These are phyloP conservation scores for Rhinichthys osculus DNA, from an alignment of 2,797 vertebrate genomes.

Conservation along the genomic window DNA sequence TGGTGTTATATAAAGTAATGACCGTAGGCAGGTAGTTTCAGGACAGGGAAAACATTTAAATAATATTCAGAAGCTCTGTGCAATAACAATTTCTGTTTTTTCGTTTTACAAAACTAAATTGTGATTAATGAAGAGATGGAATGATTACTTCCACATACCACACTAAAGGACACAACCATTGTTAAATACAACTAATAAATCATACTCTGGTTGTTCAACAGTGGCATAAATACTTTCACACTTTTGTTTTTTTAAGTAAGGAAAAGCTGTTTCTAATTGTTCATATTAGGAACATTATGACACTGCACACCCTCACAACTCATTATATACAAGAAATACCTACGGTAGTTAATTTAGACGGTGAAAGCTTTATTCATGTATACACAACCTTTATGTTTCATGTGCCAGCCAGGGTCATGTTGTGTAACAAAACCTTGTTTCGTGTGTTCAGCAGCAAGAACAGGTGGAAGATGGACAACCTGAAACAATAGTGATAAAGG, in stretches of 20 bases:
- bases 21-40: background rate
- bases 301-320: background rate
- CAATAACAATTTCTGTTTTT: background rate
- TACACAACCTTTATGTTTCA: background rate
- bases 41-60: background rate
- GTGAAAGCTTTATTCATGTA: background rate
- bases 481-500: slow-evolving; percentile 75
- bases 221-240: background rate
- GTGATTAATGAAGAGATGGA: background rate
- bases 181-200: background rate
- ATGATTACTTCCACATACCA: background rate
- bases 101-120: background rate
- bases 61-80: background rate
- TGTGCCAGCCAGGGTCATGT: slow-evolving; percentile 17
- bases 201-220: background rate
- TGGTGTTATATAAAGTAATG: background rate
- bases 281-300: background rate
- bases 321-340: background rate
- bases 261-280: background rate
- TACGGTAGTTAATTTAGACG: background rate
- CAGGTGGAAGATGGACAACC: slow-evolving; percentile 67
- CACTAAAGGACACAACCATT: background rate
- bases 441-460: slow-evolving; percentile 52
- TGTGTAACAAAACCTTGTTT: slow-evolving; percentile 48
- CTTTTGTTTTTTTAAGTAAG: background rate